Evolutionary conservation across 1,140 invertebrate species (phyloP), one percentile per base, ranked within the genome.

Genomic region (Drosophila novamexicana): DNA sequence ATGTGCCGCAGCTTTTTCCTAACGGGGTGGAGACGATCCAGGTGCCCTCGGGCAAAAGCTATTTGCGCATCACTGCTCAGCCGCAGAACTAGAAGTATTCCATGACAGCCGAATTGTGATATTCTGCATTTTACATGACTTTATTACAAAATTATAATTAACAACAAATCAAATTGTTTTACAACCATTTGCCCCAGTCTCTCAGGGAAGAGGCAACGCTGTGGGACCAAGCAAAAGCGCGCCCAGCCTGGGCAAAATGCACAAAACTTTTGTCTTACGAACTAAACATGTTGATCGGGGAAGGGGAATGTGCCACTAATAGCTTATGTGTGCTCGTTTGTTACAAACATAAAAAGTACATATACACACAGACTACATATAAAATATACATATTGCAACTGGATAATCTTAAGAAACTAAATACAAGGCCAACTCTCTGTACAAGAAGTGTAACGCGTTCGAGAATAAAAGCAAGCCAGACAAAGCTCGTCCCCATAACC

Each of bases 1-100:
- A 98, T 78, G 93, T 95, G 0, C 91, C 93, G 1, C 93, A 93
- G 42, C 83, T 95, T 7, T 98, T 97, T 90, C 96, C 96, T 0
- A 93, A 95, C 18, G 95, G 95, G 18, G 92, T 95, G 2, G 94
- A 94, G n/a, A 94, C 94, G 10, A 83, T 96, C 6, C 91, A 93
- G 9, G 89, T 98, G 57, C 97, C 97, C 9, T 98, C 97, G 0
- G 96, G 96, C 40, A 97, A 97, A 91, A 81, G 92, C 6, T 98
- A 98, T 86, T 90, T 98, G 18, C 94, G 97, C 37, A 94, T 95
- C 77, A 96, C 97, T 1, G 68, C 75, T 12, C 91, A 91, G 36
- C 91, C 91, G 0, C 77, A 66, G 45, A 2, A n/a, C 40, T 64
- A 49, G 44, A 18, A 5, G 8, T 9, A 50, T 65, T 12, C 42